Conservation (phyloP, 2,113 vertebrate genomes). For the Phylloscopus trochilus region DNA sequence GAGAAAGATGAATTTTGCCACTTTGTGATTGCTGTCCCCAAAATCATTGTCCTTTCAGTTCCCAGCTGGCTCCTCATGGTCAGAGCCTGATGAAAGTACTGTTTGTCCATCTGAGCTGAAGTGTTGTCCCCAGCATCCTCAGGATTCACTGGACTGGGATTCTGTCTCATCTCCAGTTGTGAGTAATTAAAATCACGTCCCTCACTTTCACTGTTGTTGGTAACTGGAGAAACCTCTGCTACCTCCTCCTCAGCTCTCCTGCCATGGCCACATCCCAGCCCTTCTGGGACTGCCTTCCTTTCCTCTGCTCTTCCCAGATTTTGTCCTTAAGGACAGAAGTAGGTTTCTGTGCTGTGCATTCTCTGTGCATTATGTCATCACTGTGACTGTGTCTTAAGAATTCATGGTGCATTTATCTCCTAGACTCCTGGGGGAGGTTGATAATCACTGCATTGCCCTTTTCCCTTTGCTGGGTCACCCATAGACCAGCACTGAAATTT, state of each 20-base stretch:
- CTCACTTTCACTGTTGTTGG: background rate
- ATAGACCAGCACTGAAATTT: background rate
- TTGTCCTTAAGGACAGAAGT: background rate
- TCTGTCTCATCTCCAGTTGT: background rate
- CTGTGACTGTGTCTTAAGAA: background rate
- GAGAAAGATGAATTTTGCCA: background rate
- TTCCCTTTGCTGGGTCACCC: fast-evolving
- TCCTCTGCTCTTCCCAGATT: background rate
- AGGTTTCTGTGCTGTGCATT: background rate
- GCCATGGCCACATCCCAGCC: background rate
- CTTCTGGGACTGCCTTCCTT: background rate
- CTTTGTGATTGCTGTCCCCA: background rate
- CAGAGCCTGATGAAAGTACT: background rate
- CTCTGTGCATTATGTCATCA: background rate
- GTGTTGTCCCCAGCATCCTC: background rate
- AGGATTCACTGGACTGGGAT: background rate
- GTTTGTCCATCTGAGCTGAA: background rate
- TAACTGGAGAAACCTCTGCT: background rate
- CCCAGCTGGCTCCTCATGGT: background rate
- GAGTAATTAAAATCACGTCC: background rate
- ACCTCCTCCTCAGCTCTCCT: background rate
- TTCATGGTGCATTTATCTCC: background rate
- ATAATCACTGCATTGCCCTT: background rate
- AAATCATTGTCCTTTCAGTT: background rate
- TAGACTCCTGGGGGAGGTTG: background rate